These are phyloP conservation scores for Dusona sp. DNA, from an alignment of 2,888 invertebrate species.

Conservation along the genomic window DNA sequence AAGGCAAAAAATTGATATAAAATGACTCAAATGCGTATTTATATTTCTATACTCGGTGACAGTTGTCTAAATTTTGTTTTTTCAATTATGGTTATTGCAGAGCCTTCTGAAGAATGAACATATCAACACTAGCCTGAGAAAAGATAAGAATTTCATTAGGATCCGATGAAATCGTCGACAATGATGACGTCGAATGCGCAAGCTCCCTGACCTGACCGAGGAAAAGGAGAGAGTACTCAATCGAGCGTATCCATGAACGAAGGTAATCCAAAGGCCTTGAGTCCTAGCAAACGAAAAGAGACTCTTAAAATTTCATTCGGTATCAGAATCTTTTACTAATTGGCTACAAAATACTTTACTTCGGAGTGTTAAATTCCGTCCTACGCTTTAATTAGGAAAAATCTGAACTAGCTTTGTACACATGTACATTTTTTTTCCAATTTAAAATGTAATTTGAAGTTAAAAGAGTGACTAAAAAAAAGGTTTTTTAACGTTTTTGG, in stretches of 20 bases:
- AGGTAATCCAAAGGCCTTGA: conserved; percentile 9
- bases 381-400: neutral
- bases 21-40: neutral
- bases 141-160: neutral
- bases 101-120: neutral
- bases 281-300: neutral
- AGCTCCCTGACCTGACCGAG: conserved; percentile 14
- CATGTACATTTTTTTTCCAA: neutral
- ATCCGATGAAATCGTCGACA: neutral
- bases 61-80: neutral
- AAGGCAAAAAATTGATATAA: neutral
- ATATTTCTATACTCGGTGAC: neutral
- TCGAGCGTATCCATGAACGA: neutral
- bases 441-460: neutral
- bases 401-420: neutral
- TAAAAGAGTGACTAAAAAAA: neutral
- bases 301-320: neutral
- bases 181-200: conserved; percentile 24
- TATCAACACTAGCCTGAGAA: neutral
- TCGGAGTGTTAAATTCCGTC: neutral
- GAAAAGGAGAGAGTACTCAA: conserved; percentile 21
- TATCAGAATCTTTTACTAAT: neutral
- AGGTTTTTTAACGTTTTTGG: neutral
- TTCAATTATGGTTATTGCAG: neutral
- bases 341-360: neutral